phyloP scores from a whole-genome alignment of 2,888 invertebrate species.

The Drosophila infuscata region DNA sequence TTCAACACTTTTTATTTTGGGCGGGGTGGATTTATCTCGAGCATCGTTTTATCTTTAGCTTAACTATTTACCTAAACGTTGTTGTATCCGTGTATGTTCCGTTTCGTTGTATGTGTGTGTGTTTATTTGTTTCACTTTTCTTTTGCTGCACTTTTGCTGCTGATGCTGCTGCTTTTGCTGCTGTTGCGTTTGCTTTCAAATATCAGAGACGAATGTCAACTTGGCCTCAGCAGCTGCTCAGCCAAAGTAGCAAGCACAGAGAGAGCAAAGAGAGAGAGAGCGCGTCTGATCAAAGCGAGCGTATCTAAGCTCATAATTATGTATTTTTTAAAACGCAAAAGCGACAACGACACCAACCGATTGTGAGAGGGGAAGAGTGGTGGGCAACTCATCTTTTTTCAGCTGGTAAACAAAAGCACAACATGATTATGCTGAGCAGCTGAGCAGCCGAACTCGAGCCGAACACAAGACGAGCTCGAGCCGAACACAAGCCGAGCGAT shows the following conservation, averaged over 20 bases:
- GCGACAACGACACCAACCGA: slow-evolving; percentile 30
- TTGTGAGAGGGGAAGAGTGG: background rate
- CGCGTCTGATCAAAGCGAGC: slow-evolving; percentile 42
- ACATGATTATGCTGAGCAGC: slow-evolving; percentile 74
- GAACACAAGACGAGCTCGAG: background rate
- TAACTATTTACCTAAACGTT: slow-evolving; percentile 50
- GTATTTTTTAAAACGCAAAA: slow-evolving; percentile 82
- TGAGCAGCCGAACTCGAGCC: slow-evolving; percentile 53
- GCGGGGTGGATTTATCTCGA: slow-evolving; percentile 7
- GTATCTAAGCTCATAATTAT: slow-evolving; percentile 78
- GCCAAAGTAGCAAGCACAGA: slow-evolving; percentile 50
- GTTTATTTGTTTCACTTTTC: slow-evolving; percentile 64
- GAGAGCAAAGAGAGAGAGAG: slow-evolving; percentile 4
- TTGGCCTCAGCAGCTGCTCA: slow-evolving; percentile 50
- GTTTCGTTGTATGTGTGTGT: slow-evolving; percentile 9
- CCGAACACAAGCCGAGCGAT: background rate
- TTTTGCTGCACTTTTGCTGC: slow-evolving; percentile 67
- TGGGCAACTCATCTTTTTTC: slow-evolving; percentile 12
- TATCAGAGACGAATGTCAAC: slow-evolving; percentile 76
- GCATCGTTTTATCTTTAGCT: slow-evolving; percentile 24
- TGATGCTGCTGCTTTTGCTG: slow-evolving; percentile 31
- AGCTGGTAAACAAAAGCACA: slow-evolving; percentile 65
- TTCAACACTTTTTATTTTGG: slow-evolving; percentile 23
- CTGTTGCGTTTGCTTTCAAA: slow-evolving; percentile 76
- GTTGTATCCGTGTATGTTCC: background rate